phyloP scores from a whole-genome alignment of 2,888 invertebrate genomes.

The Drosophila affinis region DNA sequence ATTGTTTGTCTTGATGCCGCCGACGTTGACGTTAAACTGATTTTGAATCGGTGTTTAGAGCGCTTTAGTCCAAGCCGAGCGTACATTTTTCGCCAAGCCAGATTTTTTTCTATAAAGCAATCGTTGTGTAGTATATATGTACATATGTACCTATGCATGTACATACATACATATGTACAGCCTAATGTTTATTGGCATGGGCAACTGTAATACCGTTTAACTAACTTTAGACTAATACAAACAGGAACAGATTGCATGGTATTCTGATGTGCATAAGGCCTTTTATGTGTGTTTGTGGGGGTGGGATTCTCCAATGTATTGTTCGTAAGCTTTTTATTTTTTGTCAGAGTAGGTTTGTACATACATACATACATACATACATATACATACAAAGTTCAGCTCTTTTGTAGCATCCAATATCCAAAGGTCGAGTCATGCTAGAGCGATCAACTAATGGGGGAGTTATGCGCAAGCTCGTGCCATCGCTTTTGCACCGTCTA shows the following conservation, averaged over 20 bases:
- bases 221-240: slow-evolving; percentile 57
- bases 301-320: slow-evolving; percentile 28
- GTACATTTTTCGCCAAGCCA: slow-evolving; percentile 49
- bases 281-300: slow-evolving; percentile 21
- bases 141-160: background rate
- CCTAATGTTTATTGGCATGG: slow-evolving; percentile 12
- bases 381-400: background rate
- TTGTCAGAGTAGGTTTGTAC: background rate
- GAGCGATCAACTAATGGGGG: slow-evolving; percentile 74
- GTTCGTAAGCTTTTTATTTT: slow-evolving; percentile 30
- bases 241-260: slow-evolving; percentile 28
- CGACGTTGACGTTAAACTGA: slow-evolving; percentile 80
- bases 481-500: slow-evolving; percentile 21
- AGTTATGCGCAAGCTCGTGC: slow-evolving; percentile 49
- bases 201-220: slow-evolving; percentile 54
- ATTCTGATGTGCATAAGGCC: slow-evolving; percentile 13
- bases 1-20: slow-evolving; percentile 81
- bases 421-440: slow-evolving; percentile 78
- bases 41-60: slow-evolving; percentile 75
- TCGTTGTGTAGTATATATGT: slow-evolving; percentile 5
- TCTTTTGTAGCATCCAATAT: slow-evolving; percentile 7
- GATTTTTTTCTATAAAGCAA: slow-evolving; percentile 27
- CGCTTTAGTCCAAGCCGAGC: slow-evolving; percentile 76
- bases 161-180: background rate
- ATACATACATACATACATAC: too few relatives aligned